Conservation (phyloP, 2,888 invertebrate species). For the Andricus curvator region DNA sequence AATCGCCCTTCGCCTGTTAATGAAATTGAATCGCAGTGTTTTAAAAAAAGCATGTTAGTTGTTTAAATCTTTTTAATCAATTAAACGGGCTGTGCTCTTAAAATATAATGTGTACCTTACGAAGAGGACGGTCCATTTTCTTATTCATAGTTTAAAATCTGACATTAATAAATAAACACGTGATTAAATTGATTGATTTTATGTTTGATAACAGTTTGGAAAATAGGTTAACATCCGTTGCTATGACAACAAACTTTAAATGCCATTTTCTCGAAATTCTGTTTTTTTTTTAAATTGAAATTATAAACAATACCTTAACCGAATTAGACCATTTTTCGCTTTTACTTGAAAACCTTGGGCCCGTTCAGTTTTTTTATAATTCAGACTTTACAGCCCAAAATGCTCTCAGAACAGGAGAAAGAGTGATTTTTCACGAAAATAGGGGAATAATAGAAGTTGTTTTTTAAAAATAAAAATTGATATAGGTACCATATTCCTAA, state of each 20-base stretch:
- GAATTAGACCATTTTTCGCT: not conserved
- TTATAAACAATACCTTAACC: not conserved
- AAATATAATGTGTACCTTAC: not conserved
- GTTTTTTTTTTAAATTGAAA: not conserved
- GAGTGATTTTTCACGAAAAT: too few relatives aligned
- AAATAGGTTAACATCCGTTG: not conserved
- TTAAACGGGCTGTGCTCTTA: not conserved
- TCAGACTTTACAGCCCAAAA: too few relatives aligned
- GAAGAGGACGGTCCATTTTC: not conserved
- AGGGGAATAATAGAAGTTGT: too few relatives aligned
- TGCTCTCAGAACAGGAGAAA: too few relatives aligned
- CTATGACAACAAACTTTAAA: not conserved
- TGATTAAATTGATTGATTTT: not conserved
- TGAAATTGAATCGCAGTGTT: constrained; percentile 33
- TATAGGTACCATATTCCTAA: too few relatives aligned
- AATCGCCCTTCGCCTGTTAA: constrained; percentile 77
- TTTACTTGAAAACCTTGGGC: too few relatives aligned
- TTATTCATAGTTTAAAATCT: not conserved
- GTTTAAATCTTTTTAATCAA: not conserved
- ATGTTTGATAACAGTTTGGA: not conserved
- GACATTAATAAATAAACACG: not conserved
- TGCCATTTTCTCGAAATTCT: not conserved
- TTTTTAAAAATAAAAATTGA: too few relatives aligned
- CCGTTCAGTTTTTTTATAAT: too few relatives aligned
- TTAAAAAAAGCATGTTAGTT: constrained; percentile 20